Evolutionary conservation across 2,888 invertebrate genomes (phyloP), one percentile per base, ranked within the genome.

Genomic region (Litoditis marina): DNA sequence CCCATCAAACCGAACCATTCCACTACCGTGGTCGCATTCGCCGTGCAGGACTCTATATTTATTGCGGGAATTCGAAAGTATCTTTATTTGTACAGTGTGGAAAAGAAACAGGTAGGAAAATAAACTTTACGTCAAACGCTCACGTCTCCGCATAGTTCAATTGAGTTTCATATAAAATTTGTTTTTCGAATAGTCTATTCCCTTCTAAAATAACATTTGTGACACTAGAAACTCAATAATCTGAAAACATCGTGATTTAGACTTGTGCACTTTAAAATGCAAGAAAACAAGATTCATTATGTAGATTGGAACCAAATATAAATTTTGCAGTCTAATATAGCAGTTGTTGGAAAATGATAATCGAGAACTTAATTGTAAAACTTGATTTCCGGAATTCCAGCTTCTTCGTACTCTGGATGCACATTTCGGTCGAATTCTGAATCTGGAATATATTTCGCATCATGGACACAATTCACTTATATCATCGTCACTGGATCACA

Each of bases 401-500:
- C 86, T 96, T 66, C 89, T 94, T 31, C 95, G 95, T 85, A 88
- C 92, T 2, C 85, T 96, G 25, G 95, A 96, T 82, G 96, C 95
- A 0, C 96, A 96, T 84, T 96, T 95, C 78, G 95, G 94, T 0
- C 87, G 96, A 65, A 95, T 96, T 13, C 92, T 96, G 61, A 92
- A 93, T 76, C 85, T 96, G 63, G 91, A 91, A 74, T 89, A 93
- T 0, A 85, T 95, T 42, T 91, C 91, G 0, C 91, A 91, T 0
- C 91, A 91, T 0, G 89, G 90, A 19, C 81, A 84, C 56, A 85
- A 85, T 76, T 84, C 84, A 68, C 80, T 94, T 5, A 92, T 96
- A 52, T 95, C 96, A 0, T 94, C 95, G 0, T 95, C 95, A 0
- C 94, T 96, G 53, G 96, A 98, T 84, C 88, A 95, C 65, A 93